These are phyloP conservation scores for Takifugu ocellatus DNA, from an alignment of 2,797 vertebrate genomes.

Conservation along the genomic window DNA sequence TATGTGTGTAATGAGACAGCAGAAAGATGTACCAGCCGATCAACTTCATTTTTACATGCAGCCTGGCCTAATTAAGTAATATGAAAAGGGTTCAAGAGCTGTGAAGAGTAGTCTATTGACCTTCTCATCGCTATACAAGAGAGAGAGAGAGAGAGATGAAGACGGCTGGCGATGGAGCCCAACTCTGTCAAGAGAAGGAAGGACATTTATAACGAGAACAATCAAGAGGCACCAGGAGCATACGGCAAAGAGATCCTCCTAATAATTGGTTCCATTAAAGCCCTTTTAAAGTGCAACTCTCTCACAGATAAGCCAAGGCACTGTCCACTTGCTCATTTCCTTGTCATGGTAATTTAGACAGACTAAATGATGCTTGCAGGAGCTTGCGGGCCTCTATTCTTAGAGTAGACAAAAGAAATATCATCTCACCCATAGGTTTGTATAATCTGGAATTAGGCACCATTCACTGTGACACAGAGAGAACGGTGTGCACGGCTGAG, in stretches of 20 bases:
- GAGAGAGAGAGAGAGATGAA: constrained; percentile 53
- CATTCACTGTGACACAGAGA: constrained; percentile 50
- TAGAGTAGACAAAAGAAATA: constrained; percentile 66
- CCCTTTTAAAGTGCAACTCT: constrained; percentile 72
- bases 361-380: constrained; percentile 70
- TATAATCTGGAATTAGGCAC: constrained; percentile 67
- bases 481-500: constrained; percentile 40
- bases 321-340: constrained; percentile 66
- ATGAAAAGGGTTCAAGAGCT: constrained; percentile 74
- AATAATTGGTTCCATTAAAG: constrained; percentile 77
- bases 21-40: constrained; percentile 43
- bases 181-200: constrained; percentile 63
- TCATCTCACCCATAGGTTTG: constrained; percentile 65
- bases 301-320: constrained; percentile 61
- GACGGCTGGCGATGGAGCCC: constrained; percentile 35
- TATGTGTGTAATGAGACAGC: constrained; percentile 10
- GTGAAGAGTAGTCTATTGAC: constrained; percentile 76
- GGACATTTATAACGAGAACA: constrained; percentile 70
- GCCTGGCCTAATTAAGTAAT: constrained; percentile 81
- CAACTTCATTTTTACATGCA: constrained; percentile 61
- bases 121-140: constrained; percentile 71
- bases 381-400: constrained; percentile 62
- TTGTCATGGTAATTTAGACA: constrained; percentile 74
- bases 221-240: constrained; percentile 60
- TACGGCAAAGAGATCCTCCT: constrained; percentile 59